Percentiles rank a stretch among this genome's conserved stretches.
These are phyloP conservation scores for Ispidina picta DNA, from an alignment of 2,797 vertebrate species.

Conservation along the genomic window DNA sequence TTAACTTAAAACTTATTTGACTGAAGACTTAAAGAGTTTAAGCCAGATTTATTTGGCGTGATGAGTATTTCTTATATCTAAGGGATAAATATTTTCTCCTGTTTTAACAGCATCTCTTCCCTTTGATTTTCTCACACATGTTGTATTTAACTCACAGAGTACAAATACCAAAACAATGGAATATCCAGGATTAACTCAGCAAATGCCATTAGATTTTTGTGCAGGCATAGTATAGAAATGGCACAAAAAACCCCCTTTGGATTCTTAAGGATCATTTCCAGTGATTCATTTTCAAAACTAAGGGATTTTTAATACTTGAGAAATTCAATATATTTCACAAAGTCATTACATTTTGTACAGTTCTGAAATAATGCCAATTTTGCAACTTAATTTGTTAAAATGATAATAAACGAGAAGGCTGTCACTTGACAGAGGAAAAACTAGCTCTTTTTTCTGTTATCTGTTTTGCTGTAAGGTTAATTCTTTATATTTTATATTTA, in stretches of 20 bases:
- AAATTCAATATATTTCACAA: slow-evolving; percentile 59
- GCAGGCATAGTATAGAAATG: slow-evolving; percentile 25
- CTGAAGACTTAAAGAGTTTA: slow-evolving; percentile 64
- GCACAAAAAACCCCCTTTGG: slow-evolving; percentile 31
- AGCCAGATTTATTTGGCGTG: slow-evolving; percentile 52
- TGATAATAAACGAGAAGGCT: slow-evolving; percentile 49
- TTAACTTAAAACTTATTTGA: slow-evolving; percentile 66
- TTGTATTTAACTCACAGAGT: slow-evolving; percentile 64
- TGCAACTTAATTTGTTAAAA: slow-evolving; percentile 68
- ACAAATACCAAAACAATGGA: slow-evolving; percentile 66
- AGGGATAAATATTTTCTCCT: slow-evolving; percentile 58
- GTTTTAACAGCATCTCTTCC: slow-evolving; percentile 44
- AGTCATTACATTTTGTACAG: slow-evolving; percentile 68
- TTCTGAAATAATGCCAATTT: slow-evolving; percentile 57
- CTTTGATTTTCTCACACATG: slow-evolving; percentile 62
- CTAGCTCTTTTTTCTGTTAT: slow-evolving; percentile 70
- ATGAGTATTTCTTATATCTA: slow-evolving; percentile 15
- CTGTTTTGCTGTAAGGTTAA: slow-evolving; percentile 75
- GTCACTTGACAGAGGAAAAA: slow-evolving; percentile 52
- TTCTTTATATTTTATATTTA: slow-evolving; percentile 78
- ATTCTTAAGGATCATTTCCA: slow-evolving; percentile 58
- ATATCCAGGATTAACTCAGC: slow-evolving; percentile 69
- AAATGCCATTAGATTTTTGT: slow-evolving; percentile 63
- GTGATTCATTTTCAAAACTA: slow-evolving; percentile 44
- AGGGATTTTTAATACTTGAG: slow-evolving; percentile 59